These are phyloP conservation scores for Caenorhabditis sp. DNA, from an alignment of 2,888 invertebrate species.

Conservation along the genomic window DNA sequence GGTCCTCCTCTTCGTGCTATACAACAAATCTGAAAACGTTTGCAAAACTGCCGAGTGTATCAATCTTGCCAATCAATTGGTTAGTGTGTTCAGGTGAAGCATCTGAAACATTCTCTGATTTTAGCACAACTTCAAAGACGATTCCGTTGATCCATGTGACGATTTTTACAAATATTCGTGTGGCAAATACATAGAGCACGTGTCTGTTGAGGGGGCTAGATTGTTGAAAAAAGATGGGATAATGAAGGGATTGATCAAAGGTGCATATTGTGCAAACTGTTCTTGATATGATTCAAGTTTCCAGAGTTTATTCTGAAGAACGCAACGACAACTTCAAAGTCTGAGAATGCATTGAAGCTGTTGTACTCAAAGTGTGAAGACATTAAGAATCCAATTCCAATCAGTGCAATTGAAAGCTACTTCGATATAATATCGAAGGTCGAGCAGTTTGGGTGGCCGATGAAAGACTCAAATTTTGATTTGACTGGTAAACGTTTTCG, in stretches of 20 bases:
- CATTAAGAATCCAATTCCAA: too few relatives aligned
- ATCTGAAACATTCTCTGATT: conserved; percentile 9
- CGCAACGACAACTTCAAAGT: not conserved
- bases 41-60: conserved; percentile 3
- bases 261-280: not conserved
- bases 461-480: too few relatives aligned
- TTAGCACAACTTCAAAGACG: conserved; percentile 68
- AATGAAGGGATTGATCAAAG: conserved; percentile 2
- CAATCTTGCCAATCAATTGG: not conserved
- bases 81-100: not conserved
- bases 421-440: too few relatives aligned
- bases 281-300: not conserved
- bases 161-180: conserved; percentile 79
- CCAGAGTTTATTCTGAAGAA: conserved; percentile 16
- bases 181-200: conserved; percentile 64
- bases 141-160: conserved; percentile 74
- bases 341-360: not conserved
- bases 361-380: not conserved
- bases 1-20: not conserved
- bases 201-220: not conserved
- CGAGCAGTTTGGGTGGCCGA: too few relatives aligned
- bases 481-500: too few relatives aligned
- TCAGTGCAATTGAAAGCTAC: too few relatives aligned
- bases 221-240: not conserved
- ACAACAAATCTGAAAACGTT: not conserved